A percentile compares a stretch with the other conserved stretches of the same genome.
Evolutionary conservation across 92 coral and sea anemone genomes (phyloP).

Genomic region (Chrysogorgia sp.): DNA sequence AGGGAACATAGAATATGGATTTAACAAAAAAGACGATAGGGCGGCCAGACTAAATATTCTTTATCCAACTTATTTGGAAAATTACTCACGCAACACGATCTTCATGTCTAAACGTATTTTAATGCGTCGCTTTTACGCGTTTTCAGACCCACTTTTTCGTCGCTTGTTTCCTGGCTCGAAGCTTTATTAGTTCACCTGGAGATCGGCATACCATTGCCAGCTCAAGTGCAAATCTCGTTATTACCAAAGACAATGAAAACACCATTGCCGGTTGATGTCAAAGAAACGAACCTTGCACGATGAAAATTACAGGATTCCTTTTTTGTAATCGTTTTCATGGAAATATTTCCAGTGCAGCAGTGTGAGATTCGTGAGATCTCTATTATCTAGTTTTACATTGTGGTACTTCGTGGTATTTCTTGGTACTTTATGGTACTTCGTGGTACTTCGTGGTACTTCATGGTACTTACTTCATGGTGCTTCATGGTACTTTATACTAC

Average conservation of each 20-base stretch:
- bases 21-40: too few species aligned
- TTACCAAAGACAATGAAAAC: slow-evolving; percentile 25
- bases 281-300: slow-evolving; percentile 1
- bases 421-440: neutral
- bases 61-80: too few species aligned
- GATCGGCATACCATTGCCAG: slow-evolving; percentile 80
- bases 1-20: too few species aligned
- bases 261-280: neutral
- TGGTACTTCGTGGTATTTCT: neutral
- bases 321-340: neutral
- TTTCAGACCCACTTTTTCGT: slow-evolving; percentile 78
- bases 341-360: too few species aligned
- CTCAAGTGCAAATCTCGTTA: slow-evolving; percentile 59
- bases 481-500: neutral
- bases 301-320: neutral
- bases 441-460: neutral
- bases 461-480: neutral
- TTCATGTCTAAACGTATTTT: neutral
- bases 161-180: slow-evolving; percentile 85
- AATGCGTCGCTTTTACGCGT: neutral
- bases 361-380: too few species aligned
- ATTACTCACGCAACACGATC: too few species aligned
- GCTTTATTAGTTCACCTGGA: slow-evolving; percentile 86
- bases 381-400: too few species aligned
- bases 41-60: too few species aligned